A percentile compares a stretch with the other conserved stretches of the same genome.
phyloP scores from a whole-genome alignment of 2,888 invertebrate genomes.

The Perdita meconis region DNA sequence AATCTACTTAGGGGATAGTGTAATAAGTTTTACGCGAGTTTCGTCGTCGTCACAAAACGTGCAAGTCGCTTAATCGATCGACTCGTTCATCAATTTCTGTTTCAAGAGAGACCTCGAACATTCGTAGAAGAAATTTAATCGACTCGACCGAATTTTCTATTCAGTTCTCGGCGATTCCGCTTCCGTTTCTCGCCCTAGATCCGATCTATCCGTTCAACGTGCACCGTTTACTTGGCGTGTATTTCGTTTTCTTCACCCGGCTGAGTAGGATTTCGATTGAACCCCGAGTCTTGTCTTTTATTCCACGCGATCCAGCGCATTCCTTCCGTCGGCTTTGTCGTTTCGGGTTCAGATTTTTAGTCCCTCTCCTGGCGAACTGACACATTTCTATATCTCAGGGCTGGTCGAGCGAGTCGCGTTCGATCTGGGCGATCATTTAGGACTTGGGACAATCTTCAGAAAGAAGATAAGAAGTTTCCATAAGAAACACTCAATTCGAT shows the following conservation, averaged over 20 bases:
- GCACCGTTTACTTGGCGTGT: constrained; percentile 31
- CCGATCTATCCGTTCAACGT: constrained; percentile 15
- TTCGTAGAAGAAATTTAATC: neutral
- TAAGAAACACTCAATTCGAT: no score
- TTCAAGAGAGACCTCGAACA: neutral
- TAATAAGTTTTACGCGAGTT: constrained; percentile 35
- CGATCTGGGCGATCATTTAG: neutral
- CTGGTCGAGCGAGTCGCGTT: constrained; percentile 10
- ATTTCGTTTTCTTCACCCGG: constrained; percentile 22
- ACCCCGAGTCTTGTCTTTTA: no score
- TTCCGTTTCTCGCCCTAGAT: no score
- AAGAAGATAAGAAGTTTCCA: neutral
- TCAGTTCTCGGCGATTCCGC: no score
- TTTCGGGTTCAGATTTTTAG: constrained; percentile 20
- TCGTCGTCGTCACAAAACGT: constrained; percentile 14
- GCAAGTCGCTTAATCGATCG: constrained; percentile 9
- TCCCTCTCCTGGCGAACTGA: constrained; percentile 23
- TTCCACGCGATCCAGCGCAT: constrained; percentile 27
- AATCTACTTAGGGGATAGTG: constrained; percentile 38
- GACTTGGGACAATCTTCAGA: neutral
- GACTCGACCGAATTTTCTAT: neutral
- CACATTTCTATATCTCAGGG: constrained; percentile 57
- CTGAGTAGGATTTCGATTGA: no score
- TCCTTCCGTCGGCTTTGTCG: constrained; percentile 33
- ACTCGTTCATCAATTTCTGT: neutral